A percentile compares a stretch with the other conserved stretches of the same genome.
Conservation (phyloP, 2,888 invertebrate genomes). For the Scaptomyza cyrtandrae region DNA sequence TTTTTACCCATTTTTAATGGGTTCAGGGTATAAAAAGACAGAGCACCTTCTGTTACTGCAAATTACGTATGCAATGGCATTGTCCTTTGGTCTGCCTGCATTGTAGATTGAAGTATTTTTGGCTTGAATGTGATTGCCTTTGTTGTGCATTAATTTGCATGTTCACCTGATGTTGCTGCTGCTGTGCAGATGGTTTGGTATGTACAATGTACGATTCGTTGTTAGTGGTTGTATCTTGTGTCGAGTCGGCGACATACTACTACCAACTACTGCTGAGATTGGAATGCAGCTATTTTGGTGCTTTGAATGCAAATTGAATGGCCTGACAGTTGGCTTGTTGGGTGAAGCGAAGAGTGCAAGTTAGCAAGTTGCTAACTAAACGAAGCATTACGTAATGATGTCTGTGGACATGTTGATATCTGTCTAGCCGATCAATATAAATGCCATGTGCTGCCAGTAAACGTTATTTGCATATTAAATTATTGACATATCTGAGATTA, state of each 20-base stretch:
- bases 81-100: background rate
- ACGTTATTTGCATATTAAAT: background rate
- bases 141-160: slow-evolving; percentile 73
- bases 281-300: slow-evolving; percentile 20
- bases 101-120: slow-evolving; percentile 20
- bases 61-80: slow-evolving; percentile 52
- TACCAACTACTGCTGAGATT: slow-evolving; percentile 35
- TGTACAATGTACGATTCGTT: slow-evolving; percentile 27
- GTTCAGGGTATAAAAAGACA: background rate
- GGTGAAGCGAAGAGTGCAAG: background rate
- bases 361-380: slow-evolving; percentile 34
- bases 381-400: slow-evolving; percentile 1
- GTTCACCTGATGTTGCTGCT: slow-evolving; percentile 59
- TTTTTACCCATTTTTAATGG: too few relatives aligned
- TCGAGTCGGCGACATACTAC: slow-evolving; percentile 20
- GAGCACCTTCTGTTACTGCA: slow-evolving; percentile 2
- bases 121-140: slow-evolving; percentile 62
- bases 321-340: slow-evolving; percentile 37
- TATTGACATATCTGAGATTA: background rate
- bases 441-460: background rate
- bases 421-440: background rate
- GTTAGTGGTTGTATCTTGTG: slow-evolving; percentile 30
- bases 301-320: slow-evolving; percentile 62
- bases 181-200: slow-evolving; percentile 19
- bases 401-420: background rate